Base-by-base conservation (phyloP, 1,140 invertebrate genomes). In the Heliconius hewitsoni region DNA sequence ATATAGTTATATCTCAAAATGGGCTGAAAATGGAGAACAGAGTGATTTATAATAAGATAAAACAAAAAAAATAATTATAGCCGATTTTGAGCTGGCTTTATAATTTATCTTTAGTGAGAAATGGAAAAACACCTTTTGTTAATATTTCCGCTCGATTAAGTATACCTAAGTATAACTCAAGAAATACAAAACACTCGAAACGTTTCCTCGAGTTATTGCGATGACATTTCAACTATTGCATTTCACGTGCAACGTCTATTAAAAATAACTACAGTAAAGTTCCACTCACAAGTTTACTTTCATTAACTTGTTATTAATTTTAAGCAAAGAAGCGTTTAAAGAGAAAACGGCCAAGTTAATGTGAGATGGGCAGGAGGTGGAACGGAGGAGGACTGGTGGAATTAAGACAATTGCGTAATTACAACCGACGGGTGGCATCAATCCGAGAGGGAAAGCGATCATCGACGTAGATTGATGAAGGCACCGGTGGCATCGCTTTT, bases 381-480 rank as follows among this genome's bases (percentile, higher is more conserved):
- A 11, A 46, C 34, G 34, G 34, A 37, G 34, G 34, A 34, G 42
- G 3, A 46, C 70, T 71, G 8, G 70, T 71, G 13, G 60, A 46
- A 82, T 79, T 79, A 76, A 79, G 71, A 79, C 83, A 79, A 83
- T 85, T 82, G 79, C 74, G 57, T 83, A 83, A 83, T 83, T 80
- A 81, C 71, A 81, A 81, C 78, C 82, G 77, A 85, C 77, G 82
- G 75, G 71, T 70, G 77, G 77, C 78, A 85, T 83, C 84, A 85
- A 85, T 85, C 84, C 34, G 75, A 76, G 77, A 85, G 84, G 83
- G 84, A 85, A 85, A 85, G 84, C 81, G 46, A 80, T 85, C 77
- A 81, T 81, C 74, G 78, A 84, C 81, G 73, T 79, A 82, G 82
- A 84, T 84, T 84, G 80, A 84, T 84, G 83, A 79, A 76, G 72